phyloP scores from a whole-genome alignment of 2,113 vertebrate species.

The Syngnathoides biaculeatus region DNA sequence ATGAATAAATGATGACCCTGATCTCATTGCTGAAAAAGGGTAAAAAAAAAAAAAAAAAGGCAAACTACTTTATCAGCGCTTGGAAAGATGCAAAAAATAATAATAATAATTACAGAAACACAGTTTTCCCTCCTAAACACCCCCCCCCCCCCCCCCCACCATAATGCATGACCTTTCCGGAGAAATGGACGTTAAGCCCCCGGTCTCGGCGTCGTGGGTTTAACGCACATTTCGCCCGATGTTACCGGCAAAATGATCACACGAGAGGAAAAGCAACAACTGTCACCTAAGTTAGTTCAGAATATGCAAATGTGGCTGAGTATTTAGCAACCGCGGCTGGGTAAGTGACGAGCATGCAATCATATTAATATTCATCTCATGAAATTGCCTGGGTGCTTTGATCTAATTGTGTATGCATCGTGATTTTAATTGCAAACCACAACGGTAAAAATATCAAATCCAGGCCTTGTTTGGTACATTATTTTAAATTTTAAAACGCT shows the following conservation, averaged over 20 bases:
- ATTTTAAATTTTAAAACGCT: not conserved
- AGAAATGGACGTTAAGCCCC: constrained; percentile 49
- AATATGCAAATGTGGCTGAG: constrained; percentile 85
- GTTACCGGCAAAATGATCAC: constrained; percentile 92
- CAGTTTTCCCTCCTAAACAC: constrained; percentile 20
- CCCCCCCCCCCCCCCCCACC: not conserved
- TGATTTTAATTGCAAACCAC: constrained; percentile 37
- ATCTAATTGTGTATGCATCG: constrained; percentile 35
- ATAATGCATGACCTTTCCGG: constrained; percentile 63
- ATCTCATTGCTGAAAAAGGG: constrained; percentile 6
- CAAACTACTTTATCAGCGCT: constrained; percentile 27
- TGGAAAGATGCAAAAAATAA: constrained; percentile 17
- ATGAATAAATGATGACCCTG: not conserved
- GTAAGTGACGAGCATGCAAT: constrained; percentile 80
- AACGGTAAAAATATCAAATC: constrained; percentile 29
- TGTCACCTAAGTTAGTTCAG: constrained; percentile 99
- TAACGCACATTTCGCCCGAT: constrained; percentile 68
- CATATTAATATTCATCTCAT: constrained; percentile 65
- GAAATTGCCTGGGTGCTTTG: constrained; percentile 28
- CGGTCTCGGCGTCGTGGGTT: constrained; percentile 54
- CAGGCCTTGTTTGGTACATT: constrained; percentile 15
- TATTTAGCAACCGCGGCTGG: constrained; percentile 66
- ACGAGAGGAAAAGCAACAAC: constrained; percentile 82
- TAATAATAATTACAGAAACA: constrained; percentile 9
- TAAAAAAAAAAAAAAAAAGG: constrained; percentile 21